A percentile compares a stretch with the other conserved stretches of the same genome.
Evolutionary conservation across 2,113 vertebrate genomes (phyloP).

Genomic region (Austrofundulus limnaeus): DNA sequence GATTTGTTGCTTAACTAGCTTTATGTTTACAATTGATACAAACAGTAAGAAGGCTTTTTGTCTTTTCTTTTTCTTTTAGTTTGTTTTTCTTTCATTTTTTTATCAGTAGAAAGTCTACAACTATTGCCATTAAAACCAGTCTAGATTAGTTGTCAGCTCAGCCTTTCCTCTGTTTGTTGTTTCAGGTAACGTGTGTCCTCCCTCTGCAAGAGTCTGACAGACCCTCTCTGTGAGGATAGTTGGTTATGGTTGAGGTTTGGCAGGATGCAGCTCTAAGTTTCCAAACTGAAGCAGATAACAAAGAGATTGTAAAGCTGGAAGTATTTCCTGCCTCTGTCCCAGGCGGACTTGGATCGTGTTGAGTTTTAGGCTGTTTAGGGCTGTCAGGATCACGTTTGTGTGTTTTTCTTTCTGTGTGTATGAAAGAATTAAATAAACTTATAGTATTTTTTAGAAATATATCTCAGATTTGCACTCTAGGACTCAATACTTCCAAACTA

Average conservation of each 20-base stretch:
- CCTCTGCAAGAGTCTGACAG: background rate
- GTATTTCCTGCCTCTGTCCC: conserved; percentile 76
- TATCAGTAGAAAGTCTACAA: too few relatives aligned
- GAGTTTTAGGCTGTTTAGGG: conserved; percentile 24
- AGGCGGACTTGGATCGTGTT: conserved; percentile 46
- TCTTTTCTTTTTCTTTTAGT: too few relatives aligned
- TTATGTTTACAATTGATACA: background rate
- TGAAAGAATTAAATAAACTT: conserved; percentile 31
- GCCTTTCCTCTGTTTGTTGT: background rate
- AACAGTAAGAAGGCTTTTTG: too few relatives aligned
- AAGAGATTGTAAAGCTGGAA: conserved; percentile 71
- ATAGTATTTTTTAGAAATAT: too few relatives aligned
- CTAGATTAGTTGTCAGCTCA: background rate
- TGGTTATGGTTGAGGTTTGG: conserved; percentile 26
- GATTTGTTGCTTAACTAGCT: background rate
- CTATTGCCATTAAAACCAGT: background rate
- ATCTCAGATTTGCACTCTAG: too few relatives aligned
- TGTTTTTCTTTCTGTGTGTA: conserved; percentile 36
- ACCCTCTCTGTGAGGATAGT: background rate
- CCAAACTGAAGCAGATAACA: conserved; percentile 73
- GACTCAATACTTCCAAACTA: too few relatives aligned
- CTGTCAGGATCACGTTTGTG: too few relatives aligned
- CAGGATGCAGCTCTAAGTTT: conserved; percentile 52
- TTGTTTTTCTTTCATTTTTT: too few relatives aligned
- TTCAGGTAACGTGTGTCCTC: conserved; percentile 1